phyloP scores from a whole-genome alignment of 1,140 invertebrate species.

The Aphelenchoides besseyi region DNA sequence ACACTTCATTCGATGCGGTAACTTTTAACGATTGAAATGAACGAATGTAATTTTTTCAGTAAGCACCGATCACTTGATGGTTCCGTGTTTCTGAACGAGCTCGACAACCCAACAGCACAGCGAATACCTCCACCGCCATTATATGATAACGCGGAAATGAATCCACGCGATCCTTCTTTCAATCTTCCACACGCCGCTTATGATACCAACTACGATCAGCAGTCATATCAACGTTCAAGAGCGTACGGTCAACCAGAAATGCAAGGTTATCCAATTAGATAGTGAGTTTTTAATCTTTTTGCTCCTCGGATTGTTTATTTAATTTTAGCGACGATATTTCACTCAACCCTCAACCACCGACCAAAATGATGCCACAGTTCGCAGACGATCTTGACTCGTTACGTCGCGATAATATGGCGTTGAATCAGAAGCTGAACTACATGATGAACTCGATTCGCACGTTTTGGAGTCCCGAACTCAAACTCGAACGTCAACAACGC shows the following conservation, averaged over 20 bases:
- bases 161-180: background rate
- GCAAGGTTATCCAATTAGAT: conserved; percentile 2
- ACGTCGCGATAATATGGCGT: conserved; percentile 90
- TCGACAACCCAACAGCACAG: conserved; percentile 8
- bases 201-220: background rate
- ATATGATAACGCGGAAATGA: background rate
- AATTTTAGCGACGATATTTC: conserved; percentile 16
- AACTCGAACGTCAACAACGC: conserved; percentile 87
- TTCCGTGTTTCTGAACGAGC: conserved; percentile 17
- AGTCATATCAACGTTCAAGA: conserved; percentile 18
- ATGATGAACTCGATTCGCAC: conserved; percentile 99
- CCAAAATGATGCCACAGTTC: background rate
- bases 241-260: background rate
- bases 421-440: conserved; percentile 94
- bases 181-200: background rate
- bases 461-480: conserved; percentile 97
- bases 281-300: conserved; percentile 10
- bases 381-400: conserved; percentile 64
- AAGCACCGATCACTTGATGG: conserved; percentile 29
- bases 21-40: background rate
- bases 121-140: conserved; percentile 16
- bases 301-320: conserved; percentile 6
- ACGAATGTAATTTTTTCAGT: conserved; percentile 16
- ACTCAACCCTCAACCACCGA: background rate
- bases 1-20: conserved; percentile 19